Evolutionary conservation across 2,888 invertebrate genomes (phyloP).

Genomic region (Hydroisotoma schaefferi): DNA sequence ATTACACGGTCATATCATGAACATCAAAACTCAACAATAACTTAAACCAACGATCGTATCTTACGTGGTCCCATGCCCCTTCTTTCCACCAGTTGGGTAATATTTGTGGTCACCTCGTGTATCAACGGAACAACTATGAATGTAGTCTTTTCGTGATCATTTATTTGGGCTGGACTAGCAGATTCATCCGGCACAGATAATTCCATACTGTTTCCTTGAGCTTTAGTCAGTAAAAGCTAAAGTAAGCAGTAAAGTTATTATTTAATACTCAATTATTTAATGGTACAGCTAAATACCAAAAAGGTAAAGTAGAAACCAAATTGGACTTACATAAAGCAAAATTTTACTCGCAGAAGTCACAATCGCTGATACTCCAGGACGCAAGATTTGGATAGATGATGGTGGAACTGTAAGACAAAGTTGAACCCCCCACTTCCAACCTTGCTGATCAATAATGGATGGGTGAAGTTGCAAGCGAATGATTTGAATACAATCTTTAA

Average conservation of each 20-base stretch:
- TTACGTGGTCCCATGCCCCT: conserved; percentile 55
- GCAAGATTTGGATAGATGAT: conserved; percentile 76
- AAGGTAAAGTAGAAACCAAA: conserved; percentile 14
- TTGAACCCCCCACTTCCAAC: conserved; percentile 82
- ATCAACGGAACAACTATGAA: conserved; percentile 81
- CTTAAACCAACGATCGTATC: conserved; percentile 18
- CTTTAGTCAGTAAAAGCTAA: conserved; percentile 71
- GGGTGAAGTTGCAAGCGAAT: conserved; percentile 65
- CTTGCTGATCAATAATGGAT: conserved; percentile 56
- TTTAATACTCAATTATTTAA: neutral
- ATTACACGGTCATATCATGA: neutral
- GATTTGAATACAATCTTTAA: conserved; percentile 88
- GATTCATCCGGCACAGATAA: conserved; percentile 24
- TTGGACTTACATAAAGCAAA: conserved; percentile 77
- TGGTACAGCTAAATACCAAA: neutral
- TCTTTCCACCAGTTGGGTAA: conserved; percentile 81
- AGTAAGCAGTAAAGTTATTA: conserved; percentile 43
- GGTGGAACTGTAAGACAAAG: conserved; percentile 91
- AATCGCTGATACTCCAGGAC: conserved; percentile 84
- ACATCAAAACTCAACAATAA: no score
- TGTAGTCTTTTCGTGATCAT: conserved; percentile 52
- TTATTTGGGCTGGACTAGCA: neutral
- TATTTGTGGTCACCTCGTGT: conserved; percentile 81
- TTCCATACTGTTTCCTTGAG: conserved; percentile 49
- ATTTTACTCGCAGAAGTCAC: conserved; percentile 81